phyloP scores from a whole-genome alignment of 2,113 vertebrate species.

The Elachura formosa region DNA sequence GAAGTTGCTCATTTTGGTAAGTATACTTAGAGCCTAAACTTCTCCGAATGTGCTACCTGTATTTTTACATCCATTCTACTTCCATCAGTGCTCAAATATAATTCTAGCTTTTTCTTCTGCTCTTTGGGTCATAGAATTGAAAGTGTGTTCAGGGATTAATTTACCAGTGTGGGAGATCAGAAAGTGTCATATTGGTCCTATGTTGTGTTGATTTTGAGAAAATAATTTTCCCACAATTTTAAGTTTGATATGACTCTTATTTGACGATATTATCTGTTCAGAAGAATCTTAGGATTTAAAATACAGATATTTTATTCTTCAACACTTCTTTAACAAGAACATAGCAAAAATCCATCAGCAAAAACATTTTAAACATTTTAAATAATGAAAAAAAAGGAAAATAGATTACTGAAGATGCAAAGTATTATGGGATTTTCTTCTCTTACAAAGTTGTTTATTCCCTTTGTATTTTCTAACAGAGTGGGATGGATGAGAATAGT shows the following conservation, averaged over 20 bases:
- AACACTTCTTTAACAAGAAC: not conserved
- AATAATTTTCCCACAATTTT: not conserved
- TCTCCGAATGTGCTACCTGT: not conserved
- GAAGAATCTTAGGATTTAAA: not conserved
- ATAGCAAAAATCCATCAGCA: not conserved
- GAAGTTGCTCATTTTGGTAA: conserved; percentile 89
- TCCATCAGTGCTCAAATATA: not conserved
- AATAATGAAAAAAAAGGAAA: not conserved
- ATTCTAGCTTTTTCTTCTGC: not conserved
- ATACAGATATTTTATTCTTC: not conserved
- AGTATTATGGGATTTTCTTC: not conserved
- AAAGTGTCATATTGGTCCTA: not conserved
- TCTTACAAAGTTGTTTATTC: not conserved
- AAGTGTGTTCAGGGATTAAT: not conserved
- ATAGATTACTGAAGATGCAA: not conserved
- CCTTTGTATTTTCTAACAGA: not conserved
- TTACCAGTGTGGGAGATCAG: not conserved
- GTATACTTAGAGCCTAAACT: not conserved
- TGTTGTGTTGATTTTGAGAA: not conserved
- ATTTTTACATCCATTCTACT: not conserved
- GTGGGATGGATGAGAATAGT: not conserved
- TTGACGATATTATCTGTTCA: not conserved
- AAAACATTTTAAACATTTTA: not conserved
- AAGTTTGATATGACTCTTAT: not conserved
- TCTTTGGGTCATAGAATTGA: not conserved